Evolutionary conservation across 1,140 invertebrate genomes (phyloP).

Genomic region (Chionoecetes opilio): DNA sequence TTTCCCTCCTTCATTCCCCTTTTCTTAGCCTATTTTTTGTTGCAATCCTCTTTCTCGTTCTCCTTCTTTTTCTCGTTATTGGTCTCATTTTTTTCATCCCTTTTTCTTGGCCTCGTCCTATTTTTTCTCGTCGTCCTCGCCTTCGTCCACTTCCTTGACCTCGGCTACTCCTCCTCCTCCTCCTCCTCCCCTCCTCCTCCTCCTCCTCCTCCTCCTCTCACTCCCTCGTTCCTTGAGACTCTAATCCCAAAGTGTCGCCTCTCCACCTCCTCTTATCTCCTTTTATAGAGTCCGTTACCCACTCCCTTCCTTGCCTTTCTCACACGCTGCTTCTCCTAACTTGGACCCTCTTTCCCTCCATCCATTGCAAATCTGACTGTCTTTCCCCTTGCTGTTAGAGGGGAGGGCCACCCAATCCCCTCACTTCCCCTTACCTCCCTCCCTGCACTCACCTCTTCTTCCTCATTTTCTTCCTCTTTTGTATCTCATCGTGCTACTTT

Average conservation of each 20-base stretch:
- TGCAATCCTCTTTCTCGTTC: not conserved
- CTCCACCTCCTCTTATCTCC: not conserved
- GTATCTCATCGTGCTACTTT: not conserved
- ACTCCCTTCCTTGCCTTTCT: not conserved
- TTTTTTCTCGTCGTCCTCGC: not conserved
- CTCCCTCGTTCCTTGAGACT: not conserved
- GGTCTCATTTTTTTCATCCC: too few relatives aligned
- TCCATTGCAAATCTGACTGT: not conserved
- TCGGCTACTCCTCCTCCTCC: not conserved
- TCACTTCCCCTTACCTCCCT: not conserved
- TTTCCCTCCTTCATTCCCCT: not conserved
- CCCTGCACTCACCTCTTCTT: not conserved
- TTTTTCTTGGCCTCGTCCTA: too few relatives aligned
- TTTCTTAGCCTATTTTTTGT: not conserved
- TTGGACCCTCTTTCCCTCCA: not conserved
- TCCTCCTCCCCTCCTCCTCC: not conserved
- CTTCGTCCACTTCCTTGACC: not conserved
- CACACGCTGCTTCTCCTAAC: not conserved
- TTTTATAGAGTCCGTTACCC: not conserved
- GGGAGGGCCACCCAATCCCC: not conserved
- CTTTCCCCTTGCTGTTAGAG: not conserved
- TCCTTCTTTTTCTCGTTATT: too few relatives aligned
- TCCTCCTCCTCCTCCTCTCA: too few relatives aligned
- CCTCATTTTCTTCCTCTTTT: not conserved
- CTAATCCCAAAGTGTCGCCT: not conserved